These are phyloP conservation scores for Chironomus striatipennis DNA, from an alignment of 1,140 invertebrate genomes.

Conservation along the genomic window DNA sequence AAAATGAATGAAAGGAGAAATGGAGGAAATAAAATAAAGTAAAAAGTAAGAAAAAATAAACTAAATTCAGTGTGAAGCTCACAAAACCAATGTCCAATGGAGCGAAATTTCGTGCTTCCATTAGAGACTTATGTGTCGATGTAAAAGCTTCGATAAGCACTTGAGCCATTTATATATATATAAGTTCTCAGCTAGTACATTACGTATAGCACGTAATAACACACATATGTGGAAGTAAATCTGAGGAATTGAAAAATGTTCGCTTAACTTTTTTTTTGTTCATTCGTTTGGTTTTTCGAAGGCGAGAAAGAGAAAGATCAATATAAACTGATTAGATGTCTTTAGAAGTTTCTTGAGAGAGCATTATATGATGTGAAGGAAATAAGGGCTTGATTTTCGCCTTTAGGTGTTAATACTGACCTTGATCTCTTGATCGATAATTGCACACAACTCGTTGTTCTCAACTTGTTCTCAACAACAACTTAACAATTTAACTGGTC, in stretches of 20 bases:
- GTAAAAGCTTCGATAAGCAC: conserved; percentile 2
- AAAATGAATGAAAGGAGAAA: neutral
- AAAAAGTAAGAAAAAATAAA: neutral
- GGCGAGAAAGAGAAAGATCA: neutral
- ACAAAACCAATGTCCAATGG: neutral
- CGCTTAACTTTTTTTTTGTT: neutral
- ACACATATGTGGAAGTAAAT: conserved; percentile 5
- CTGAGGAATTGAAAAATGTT: conserved; percentile 10
- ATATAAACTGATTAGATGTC: neutral
- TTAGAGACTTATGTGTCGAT: conserved; percentile 13
- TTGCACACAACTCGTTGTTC: neutral
- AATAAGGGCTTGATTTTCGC: neutral
- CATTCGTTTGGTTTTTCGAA: neutral
- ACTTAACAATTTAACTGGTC: neutral
- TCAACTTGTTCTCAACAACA: neutral
- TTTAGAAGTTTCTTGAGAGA: neutral
- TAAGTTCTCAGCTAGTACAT: neutral
- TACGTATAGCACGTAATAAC: neutral
- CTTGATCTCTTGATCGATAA: neutral
- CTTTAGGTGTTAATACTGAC: neutral
- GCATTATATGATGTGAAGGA: neutral
- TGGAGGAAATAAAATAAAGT: neutral
- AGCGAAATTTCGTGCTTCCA: neutral
- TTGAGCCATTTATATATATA: no score
- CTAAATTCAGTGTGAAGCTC: neutral